Evolutionary conservation across 2,888 invertebrate genomes (phyloP), one percentile per base, ranked within the genome.

Genomic region (Eubasilissa splendida): DNA sequence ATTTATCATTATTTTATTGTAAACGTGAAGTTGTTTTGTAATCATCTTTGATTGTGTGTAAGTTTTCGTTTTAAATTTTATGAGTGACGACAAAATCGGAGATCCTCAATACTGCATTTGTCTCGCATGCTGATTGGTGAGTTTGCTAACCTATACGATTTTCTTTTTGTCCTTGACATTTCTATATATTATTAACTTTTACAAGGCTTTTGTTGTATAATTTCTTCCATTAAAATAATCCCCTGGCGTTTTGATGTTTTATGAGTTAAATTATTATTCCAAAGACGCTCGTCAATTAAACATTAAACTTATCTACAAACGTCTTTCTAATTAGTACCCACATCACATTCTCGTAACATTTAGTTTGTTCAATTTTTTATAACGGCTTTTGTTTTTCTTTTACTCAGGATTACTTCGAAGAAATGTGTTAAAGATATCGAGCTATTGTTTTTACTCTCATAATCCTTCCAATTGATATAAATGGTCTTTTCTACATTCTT

Each of bases 91-190:
- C 42, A 22, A 59, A 12, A 63, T 78, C 54, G 42, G 22, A 54
- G 53, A 33, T 53, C 68, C 54, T 65, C 78, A 42, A 31, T 56
- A 33, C 71, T 65, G 50, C 31, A 65, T 53, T 74, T 33, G 56
- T 59, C 50, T 79, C 63, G 70, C 76, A 81, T 77, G 81, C 59
- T 81, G 78, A 81, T 79, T 52, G 78, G 81, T 79, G 63, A 81
- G 77, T 77, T 71, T 59, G 63, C 71, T 81, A 81, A 81, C 81
- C 81, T 81, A 79, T 68, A 79, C 81, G 76, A 66, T 71, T 76
- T 81, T 79, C 78, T 79, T 81, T 73, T 79, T 81, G 81, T 81
- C 81, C 81, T 81, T 81, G 81, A 81, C 81, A 81, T 81, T 81
- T 81, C 76, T 81, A 14, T 79, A 76, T 63, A 56, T 79, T 81